phyloP scores from a whole-genome alignment of 2,113 vertebrate genomes.

The Strix aluco region DNA sequence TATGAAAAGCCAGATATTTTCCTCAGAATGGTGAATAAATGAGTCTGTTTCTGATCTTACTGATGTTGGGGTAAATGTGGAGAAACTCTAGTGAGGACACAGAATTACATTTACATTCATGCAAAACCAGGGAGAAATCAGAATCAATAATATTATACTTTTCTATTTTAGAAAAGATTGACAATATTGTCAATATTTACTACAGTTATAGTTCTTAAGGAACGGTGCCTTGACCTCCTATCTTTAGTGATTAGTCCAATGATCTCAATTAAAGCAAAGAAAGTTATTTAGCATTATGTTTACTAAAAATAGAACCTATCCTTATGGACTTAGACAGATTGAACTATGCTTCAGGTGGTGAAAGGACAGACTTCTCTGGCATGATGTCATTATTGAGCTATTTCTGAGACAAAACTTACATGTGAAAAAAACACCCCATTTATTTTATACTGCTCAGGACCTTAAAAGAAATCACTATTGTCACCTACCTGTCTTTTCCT shows the following conservation, averaged over 20 bases:
- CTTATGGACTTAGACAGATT: neutral
- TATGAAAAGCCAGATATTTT: neutral
- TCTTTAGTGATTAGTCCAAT: neutral
- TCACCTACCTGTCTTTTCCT: neutral
- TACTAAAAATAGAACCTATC: constrained; percentile 28
- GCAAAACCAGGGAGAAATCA: neutral
- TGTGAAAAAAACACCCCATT: too few relatives aligned
- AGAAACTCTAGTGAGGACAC: neutral
- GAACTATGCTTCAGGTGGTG: neutral
- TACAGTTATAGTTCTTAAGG: neutral
- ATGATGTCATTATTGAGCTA: neutral
- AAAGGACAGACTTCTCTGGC: constrained; percentile 1
- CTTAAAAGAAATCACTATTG: neutral
- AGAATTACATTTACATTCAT: neutral
- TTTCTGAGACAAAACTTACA: neutral
- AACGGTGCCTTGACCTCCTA: neutral
- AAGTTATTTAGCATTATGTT: constrained; percentile 29
- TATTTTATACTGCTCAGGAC: neutral
- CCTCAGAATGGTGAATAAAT: neutral
- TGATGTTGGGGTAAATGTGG: neutral
- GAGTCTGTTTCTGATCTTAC: neutral
- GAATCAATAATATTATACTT: neutral
- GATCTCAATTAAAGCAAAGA: constrained; percentile 25
- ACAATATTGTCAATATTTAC: neutral
- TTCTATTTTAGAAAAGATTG: neutral